Percentiles rank a stretch among this genome's conserved stretches.
These are phyloP conservation scores for Periophthalmus magnuspinnatus DNA, from an alignment of 2,797 vertebrate species.

Conservation along the genomic window DNA sequence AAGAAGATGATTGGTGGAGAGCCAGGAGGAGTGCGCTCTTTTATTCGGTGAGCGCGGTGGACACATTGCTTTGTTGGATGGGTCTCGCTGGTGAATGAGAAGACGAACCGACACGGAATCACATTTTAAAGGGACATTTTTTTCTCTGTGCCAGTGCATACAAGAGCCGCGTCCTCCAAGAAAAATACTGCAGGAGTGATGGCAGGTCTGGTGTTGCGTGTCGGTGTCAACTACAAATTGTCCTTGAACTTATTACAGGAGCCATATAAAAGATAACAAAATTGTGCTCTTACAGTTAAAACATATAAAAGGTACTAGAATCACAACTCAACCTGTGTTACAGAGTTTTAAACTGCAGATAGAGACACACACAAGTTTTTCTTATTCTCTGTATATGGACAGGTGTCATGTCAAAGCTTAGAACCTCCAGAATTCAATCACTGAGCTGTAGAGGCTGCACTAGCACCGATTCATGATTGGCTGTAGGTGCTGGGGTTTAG, in stretches of 20 bases:
- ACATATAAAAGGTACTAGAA: too few species aligned
- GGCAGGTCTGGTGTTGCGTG: background rate
- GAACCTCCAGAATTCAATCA: too few species aligned
- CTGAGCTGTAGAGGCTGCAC: too few species aligned
- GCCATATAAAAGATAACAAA: background rate
- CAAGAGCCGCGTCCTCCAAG: background rate
- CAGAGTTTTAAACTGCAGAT: too few species aligned
- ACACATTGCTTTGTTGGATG: conserved; percentile 39
- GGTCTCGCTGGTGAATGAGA: conserved; percentile 22
- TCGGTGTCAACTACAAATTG: background rate
- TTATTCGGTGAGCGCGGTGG: conserved; percentile 38
- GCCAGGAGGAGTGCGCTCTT: conserved; percentile 8
- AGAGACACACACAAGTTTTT: too few species aligned
- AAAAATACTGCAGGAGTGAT: conserved; percentile 5
- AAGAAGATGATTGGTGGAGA: conserved; percentile 24
- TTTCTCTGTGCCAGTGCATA: conserved; percentile 23
- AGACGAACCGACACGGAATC: conserved; percentile 22
- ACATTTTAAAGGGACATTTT: conserved; percentile 15
- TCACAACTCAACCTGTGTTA: too few species aligned
- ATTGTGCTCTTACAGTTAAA: background rate
- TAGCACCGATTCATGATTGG: too few species aligned
- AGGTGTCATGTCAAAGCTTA: too few species aligned
- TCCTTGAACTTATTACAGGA: background rate
- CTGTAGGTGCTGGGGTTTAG: too few species aligned
- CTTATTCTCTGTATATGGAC: too few species aligned